These are phyloP conservation scores for Xiphias gladius DNA, from an alignment of 2,113 vertebrate genomes.

Conservation along the genomic window DNA sequence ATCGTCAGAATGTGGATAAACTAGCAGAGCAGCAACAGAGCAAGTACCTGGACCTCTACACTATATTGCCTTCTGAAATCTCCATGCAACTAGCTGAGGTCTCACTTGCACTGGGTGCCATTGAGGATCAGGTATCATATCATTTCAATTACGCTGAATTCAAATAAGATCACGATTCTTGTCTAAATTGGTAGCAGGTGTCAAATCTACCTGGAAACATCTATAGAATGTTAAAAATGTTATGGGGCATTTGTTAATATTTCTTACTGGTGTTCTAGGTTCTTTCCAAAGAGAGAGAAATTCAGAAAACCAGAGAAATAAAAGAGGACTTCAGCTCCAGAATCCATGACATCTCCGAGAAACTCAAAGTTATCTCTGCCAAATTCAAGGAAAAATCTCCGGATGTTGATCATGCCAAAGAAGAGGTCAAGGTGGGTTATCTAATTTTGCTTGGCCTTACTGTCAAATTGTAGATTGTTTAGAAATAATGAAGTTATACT, in stretches of 20 bases:
- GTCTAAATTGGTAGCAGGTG: background rate
- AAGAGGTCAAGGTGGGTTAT: slow-evolving; percentile 89
- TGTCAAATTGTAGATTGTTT: background rate
- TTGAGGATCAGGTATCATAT: slow-evolving; percentile 90
- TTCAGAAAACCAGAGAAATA: slow-evolving; percentile 87
- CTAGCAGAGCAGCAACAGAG: slow-evolving; percentile 93
- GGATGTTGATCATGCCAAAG: slow-evolving; percentile 89
- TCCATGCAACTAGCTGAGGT: slow-evolving; percentile 93
- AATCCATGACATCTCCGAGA: slow-evolving; percentile 88
- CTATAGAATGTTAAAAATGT: background rate
- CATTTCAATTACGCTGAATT: background rate
- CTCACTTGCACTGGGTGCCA: slow-evolving; percentile 87
- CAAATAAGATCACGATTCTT: background rate
- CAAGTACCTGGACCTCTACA: slow-evolving; percentile 93
- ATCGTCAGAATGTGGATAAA: slow-evolving; percentile 91
- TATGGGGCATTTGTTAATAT: slow-evolving; percentile 2
- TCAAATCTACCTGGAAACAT: background rate
- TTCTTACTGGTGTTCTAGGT: slow-evolving; percentile 79
- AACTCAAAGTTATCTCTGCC: slow-evolving; percentile 86
- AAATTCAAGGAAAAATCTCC: slow-evolving; percentile 90
- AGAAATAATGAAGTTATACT: background rate
- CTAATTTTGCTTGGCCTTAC: background rate
- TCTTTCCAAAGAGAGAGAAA: slow-evolving; percentile 91
- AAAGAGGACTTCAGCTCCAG: slow-evolving; percentile 89
- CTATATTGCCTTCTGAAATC: slow-evolving; percentile 91